Evolutionary conservation across 2,888 invertebrate species (phyloP).

Genomic region (Phortica magna): DNA sequence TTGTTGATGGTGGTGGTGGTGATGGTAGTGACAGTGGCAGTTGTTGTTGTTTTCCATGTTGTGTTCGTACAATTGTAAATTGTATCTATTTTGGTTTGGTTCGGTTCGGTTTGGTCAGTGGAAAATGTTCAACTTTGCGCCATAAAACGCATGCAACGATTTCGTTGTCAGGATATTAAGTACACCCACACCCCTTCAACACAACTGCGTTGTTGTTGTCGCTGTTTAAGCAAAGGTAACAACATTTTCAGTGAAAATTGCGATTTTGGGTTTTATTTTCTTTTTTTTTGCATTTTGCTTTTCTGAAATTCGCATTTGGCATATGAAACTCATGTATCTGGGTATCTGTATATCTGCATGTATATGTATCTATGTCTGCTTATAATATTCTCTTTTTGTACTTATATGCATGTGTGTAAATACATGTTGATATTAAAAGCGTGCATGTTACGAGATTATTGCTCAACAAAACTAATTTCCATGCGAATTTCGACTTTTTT

Average conservation of each 20-base stretch:
- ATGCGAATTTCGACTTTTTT: neutral
- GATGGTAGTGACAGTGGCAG: neutral
- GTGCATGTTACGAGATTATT: constrained; percentile 17
- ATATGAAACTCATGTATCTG: constrained; percentile 14
- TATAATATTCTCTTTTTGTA: constrained; percentile 29
- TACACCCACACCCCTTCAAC: neutral
- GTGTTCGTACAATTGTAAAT: constrained; percentile 32
- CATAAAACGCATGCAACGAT: neutral
- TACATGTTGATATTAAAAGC: constrained; percentile 19
- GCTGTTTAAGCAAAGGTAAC: constrained; percentile 28
- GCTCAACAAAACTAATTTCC: neutral
- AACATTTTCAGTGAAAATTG: constrained; percentile 28
- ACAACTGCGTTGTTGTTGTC: constrained; percentile 24
- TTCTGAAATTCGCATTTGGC: constrained; percentile 9
- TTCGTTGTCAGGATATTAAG: neutral
- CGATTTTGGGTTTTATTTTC: constrained; percentile 5
- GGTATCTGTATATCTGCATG: neutral
- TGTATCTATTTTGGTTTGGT: constrained; percentile 26
- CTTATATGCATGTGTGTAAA: neutral
- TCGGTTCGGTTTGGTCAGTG: neutral
- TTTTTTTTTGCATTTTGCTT: neutral
- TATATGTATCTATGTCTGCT: constrained; percentile 16
- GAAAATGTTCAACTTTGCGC: constrained; percentile 16
- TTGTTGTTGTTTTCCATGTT: constrained; percentile 26
- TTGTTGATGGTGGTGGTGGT: neutral